Evolutionary conservation across 2,113 vertebrate species (phyloP), one percentile per base, ranked within the genome.

Genomic region (Eolophus roseicapilla): DNA sequence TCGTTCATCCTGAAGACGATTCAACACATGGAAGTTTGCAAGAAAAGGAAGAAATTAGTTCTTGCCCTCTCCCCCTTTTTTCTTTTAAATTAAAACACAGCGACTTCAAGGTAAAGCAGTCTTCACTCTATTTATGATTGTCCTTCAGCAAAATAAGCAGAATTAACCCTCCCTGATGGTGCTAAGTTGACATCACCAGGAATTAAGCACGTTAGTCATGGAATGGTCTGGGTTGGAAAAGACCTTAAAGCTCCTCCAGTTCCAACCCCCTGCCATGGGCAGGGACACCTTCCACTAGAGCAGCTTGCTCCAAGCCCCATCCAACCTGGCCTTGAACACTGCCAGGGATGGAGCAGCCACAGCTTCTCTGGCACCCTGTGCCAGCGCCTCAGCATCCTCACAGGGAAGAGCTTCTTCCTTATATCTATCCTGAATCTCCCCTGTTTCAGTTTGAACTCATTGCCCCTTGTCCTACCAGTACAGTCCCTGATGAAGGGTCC

Each of bases 1-100:
- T 88, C 99, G 98, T 52, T 99, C 99, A 35, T 99, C 99, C 99
- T 99, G 74, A 57, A 97, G 89, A 78, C 3, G 77, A 68, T 81
- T 76, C 15, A 67, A 70, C 9, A 78, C 1, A 0, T 29, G 29
- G 11, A 21, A 55, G 46, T 13, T 33, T 6, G 67, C 2, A 55
- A 59, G 64, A 37, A 43, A 50, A 73, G 11, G 2, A 59, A 17
- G 8, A 52, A 82, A 17, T 20, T 13, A 24, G 20, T 20, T 21
- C 47, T 50, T 53, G 24, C 9, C 10, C 9, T 17, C 57, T 59
- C 57, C 13, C 13, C 33, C 55, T 59, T 23, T 33, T 43, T 52
- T 20, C 23, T 8, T 17, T 16, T 4, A 1, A n/a, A 50, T 59
- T 79, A 23, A 86, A 75, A 59, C 6, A 60, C 8, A 60, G 60